Evolutionary conservation across 2,113 vertebrate species (phyloP).

Genomic region (Melanerpes aurifrons): DNA sequence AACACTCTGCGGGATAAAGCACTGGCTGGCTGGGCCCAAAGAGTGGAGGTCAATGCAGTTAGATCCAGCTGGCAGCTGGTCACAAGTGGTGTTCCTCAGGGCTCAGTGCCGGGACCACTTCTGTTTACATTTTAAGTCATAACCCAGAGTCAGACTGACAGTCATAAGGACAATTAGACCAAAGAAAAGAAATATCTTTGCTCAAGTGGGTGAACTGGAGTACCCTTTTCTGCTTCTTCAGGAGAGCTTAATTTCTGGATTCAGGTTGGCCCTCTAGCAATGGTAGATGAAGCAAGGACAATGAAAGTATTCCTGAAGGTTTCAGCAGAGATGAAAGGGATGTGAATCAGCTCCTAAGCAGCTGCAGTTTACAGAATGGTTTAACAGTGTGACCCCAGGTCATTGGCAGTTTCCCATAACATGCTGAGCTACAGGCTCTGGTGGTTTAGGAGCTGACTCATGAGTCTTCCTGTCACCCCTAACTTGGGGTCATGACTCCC

Average conservation of each 20-base stretch:
- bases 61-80: too few relatives aligned
- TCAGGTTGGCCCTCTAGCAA: not conserved
- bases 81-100: too few relatives aligned
- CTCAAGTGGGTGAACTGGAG: not conserved
- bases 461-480: not conserved
- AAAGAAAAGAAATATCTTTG: not conserved
- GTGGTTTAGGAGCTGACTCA: constrained; percentile 23
- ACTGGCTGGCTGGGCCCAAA: too few relatives aligned
- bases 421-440: not conserved
- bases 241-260: not conserved
- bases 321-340: constrained; percentile 24
- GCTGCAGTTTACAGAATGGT: constrained; percentile 34
- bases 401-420: constrained; percentile 1
- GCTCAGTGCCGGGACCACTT: too few relatives aligned
- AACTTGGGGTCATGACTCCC: not conserved
- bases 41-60: too few relatives aligned
- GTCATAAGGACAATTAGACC: not conserved
- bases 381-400: not conserved
- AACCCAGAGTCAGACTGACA: not conserved
- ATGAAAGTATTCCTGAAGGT: not conserved
- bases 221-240: not conserved
- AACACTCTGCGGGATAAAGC: too few relatives aligned
- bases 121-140: not conserved
- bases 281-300: not conserved
- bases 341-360: constrained; percentile 42